Evolutionary conservation across 1,140 invertebrate genomes (phyloP), one percentile per base, ranked within the genome.

Genomic region (Bathynomus jamesi): DNA sequence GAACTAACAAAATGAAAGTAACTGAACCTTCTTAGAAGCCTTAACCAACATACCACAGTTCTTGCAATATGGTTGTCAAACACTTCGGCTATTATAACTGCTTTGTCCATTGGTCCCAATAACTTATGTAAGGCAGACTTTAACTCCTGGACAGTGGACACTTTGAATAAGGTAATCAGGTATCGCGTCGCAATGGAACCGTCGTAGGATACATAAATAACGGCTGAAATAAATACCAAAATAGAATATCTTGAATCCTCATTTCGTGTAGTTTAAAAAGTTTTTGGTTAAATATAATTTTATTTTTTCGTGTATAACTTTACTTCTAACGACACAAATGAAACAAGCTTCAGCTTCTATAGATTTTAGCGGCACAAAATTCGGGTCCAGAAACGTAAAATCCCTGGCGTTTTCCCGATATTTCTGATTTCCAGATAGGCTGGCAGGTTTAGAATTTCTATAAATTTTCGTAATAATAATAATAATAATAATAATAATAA

Each of bases 11-110:
- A n/a, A n/a, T n/a, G n/a, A n/a, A n/a, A n/a, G n/a, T n/a, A n/a
- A n/a, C n/a, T n/a, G n/a, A n/a, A n/a, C n/a, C n/a, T n/a, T n/a
- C n/a, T n/a, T n/a, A n/a, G n/a, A n/a, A n/a, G n/a, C n/a, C n/a
- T n/a, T n/a, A n/a, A n/a, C n/a, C n/a, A n/a, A 65, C 75, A 64
- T 32, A 76, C 88, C 83, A 89, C 78, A 78, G 87, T 85, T 78
- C 86, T 86, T 17, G 87, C 84, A 78, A 90, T 86, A 77, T 89
- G 87, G 80, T 86, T 85, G 62, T 89, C 85, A 25, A 88, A 79
- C 32, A 89, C 87, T 82, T 89, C 87, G 25, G 87, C 87, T 17
- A 89, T 78, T n/a, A 86, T 84, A 46, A 73, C 70, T 80, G 80
- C 70, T 79, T 82, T 46, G 71, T 81, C 65, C 81, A 80, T 17